These are phyloP conservation scores for Labia minor DNA, from an alignment of 2,888 invertebrate species.

Conservation along the genomic window DNA sequence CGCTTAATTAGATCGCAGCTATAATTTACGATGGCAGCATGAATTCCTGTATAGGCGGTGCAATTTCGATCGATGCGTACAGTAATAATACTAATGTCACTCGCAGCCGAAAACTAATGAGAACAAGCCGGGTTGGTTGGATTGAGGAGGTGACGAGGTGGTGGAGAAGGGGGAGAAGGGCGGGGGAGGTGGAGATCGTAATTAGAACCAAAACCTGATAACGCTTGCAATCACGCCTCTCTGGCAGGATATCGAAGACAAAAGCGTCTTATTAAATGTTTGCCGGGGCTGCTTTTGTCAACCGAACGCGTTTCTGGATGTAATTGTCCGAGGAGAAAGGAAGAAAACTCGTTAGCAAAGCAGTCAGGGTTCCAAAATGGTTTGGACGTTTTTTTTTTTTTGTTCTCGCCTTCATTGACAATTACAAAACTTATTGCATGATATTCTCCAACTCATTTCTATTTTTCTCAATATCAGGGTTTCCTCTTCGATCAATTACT, in stretches of 20 bases:
- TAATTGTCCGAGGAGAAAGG: not conserved
- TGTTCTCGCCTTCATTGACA: not conserved
- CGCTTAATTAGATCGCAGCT: no score
- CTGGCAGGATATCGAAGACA: not conserved
- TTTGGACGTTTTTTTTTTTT: no score
- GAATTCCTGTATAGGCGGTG: no score
- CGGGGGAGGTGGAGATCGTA: no score
- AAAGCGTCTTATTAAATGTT: constrained; percentile 13
- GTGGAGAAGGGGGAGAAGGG: no score
- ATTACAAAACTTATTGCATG: not conserved
- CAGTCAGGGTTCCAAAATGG: no score
- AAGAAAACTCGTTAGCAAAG: not conserved
- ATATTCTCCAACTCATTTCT: not conserved
- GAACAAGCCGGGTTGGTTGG: not conserved
- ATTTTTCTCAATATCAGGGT: constrained; percentile 8
- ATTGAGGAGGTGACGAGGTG: no score
- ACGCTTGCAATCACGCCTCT: not conserved
- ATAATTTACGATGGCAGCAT: no score
- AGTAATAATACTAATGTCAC: no score
- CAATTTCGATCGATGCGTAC: no score
- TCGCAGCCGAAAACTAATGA: no score
- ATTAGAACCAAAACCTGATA: not conserved
- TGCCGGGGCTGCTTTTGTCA: not conserved
- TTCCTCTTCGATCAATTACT: no score
- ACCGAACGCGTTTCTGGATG: not conserved